Evolutionary conservation across 2,113 vertebrate genomes (phyloP), one percentile per base, ranked within the genome.

Genomic region (Hemicordylus capensis): DNA sequence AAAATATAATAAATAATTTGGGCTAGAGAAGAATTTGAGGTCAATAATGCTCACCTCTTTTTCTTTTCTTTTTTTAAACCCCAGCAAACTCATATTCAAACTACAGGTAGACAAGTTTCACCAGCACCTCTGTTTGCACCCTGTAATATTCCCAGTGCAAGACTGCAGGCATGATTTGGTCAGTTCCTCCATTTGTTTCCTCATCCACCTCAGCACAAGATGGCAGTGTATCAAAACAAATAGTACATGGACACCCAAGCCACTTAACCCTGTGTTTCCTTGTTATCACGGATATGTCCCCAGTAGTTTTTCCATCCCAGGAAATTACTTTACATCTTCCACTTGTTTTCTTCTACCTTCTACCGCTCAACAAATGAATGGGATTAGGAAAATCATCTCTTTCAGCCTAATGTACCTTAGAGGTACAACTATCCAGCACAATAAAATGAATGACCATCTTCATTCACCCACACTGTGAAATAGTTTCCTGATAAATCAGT

Each of bases 151-250:
- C 90, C 73, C 73, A 87, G 84, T 39, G 76, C 72, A 77, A 90
- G 39, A 34, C 63, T 56, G 64, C 1, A 0, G 84, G 61, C 87
- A 87, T 76, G 34, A 28, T 89, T 86, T 76, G 83, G 76, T 73
- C 85, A 67, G 76, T 39, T 67, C 76, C 83, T 72, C 63, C 58
- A 78, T 19, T 58, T 86, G 85, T 63, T 59, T 48, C 61, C 86
- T 85, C 91, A 86, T 87, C 84, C 83, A 76, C 28, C 31, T 76
- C 72, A 81, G 85, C 67, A 84, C 72, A 81, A 88, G 85, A 69
- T 86, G 88, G 86, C 87, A 93, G 89, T 77, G 85, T 58, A 93
- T 81, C 80, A 93, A 89, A 88, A 87, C 74, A 91, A 93, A 91
- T 81, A 73, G 58, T 12, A 83, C 83, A 89, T 86, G 83, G 88